Percentiles rank a stretch among this genome's conserved stretches.
Evolutionary conservation across 1,140 invertebrate genomes (phyloP).

Genomic region (Paraescarpia echinospica): DNA sequence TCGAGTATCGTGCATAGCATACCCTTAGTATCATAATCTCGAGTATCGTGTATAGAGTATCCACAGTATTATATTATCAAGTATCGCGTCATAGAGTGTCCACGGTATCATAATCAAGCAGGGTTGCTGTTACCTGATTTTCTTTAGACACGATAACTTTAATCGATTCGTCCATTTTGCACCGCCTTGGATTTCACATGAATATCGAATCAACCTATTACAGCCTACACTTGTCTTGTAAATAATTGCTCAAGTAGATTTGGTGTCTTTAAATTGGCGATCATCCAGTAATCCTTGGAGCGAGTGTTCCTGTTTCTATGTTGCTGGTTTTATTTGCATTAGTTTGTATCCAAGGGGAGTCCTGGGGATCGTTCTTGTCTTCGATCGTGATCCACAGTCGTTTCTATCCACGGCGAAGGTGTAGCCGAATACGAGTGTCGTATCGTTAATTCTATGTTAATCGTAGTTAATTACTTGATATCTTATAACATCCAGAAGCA

Average conservation of each 20-base stretch:
- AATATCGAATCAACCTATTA: not conserved
- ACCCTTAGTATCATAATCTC: too few relatives aligned
- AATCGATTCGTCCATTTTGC: not conserved
- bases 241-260: not conserved
- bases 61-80: too few relatives aligned
- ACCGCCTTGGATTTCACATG: not conserved
- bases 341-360: not conserved
- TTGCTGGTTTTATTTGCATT: not conserved
- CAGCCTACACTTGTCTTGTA: not conserved
- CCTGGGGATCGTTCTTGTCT: not conserved
- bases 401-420: not conserved
- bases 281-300: not conserved
- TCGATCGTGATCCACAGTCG: not conserved
- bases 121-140: not conserved
- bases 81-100: not conserved
- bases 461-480: not conserved
- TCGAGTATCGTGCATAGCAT: too few relatives aligned
- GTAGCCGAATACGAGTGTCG: not conserved
- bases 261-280: not conserved
- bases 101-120: not conserved
- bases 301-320: not conserved
- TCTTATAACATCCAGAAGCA: not conserved
- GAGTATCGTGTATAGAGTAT: too few relatives aligned
- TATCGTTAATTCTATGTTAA: not conserved
- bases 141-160: not conserved